phyloP scores from a whole-genome alignment of 1,140 invertebrate species.

The Bombyx mandarina region DNA sequence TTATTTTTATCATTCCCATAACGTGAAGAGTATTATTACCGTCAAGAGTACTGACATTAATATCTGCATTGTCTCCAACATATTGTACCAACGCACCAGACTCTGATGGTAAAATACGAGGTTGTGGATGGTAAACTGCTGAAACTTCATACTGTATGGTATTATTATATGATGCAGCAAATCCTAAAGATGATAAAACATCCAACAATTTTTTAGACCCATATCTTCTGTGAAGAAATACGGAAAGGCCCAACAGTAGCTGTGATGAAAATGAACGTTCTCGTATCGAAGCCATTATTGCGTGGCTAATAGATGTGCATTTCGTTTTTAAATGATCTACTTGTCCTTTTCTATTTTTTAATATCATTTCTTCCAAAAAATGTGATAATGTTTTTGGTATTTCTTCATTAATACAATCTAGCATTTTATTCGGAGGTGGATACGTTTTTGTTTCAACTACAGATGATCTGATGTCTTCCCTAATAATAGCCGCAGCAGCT shows the following conservation, averaged over 20 bases:
- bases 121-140: slow-evolving; percentile 32
- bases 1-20: slow-evolving; percentile 34
- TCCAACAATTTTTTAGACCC: slow-evolving; percentile 37
- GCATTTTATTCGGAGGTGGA: slow-evolving; percentile 31
- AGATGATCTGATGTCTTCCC: slow-evolving; percentile 33
- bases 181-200: slow-evolving; percentile 40
- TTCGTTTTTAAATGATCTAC: slow-evolving; percentile 36
- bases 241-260: slow-evolving; percentile 36
- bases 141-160: slow-evolving; percentile 44
- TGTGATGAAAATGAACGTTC: slow-evolving; percentile 41
- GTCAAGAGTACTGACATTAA: slow-evolving; percentile 42
- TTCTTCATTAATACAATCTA: slow-evolving; percentile 33
- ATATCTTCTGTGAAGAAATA: slow-evolving; percentile 39
- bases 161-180: slow-evolving; percentile 38
- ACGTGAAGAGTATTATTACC: slow-evolving; percentile 38
- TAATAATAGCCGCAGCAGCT: slow-evolving; percentile 38
- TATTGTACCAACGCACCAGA: slow-evolving; percentile 30
- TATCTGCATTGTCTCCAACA: slow-evolving; percentile 46
- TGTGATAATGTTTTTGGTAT: slow-evolving; percentile 33
- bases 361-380: slow-evolving; percentile 35
- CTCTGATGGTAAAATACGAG: slow-evolving; percentile 40
- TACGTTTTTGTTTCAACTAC: slow-evolving; percentile 33
- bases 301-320: slow-evolving; percentile 37
- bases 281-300: slow-evolving; percentile 47
- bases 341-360: slow-evolving; percentile 31